Percentiles rank a stretch among this genome's conserved stretches.
Conservation (phyloP, 2,888 invertebrate genomes). For the Mythimna impura region DNA sequence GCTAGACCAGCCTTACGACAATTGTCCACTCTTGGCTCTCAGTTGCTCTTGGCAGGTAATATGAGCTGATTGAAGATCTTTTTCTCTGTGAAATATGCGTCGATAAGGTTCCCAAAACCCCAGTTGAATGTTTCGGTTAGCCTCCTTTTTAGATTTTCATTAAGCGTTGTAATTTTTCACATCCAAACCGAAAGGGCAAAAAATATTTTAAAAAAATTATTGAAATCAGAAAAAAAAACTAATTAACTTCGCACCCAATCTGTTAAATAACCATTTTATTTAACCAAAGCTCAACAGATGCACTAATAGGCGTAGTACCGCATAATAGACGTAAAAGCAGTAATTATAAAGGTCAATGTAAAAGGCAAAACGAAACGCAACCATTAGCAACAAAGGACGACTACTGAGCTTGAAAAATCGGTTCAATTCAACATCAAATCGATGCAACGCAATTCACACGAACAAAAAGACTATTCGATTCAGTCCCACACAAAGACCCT, state of each 20-base stretch:
- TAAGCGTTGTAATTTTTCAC: background rate
- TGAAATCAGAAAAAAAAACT: background rate
- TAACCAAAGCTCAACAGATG: conserved; percentile 57
- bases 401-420: conserved; percentile 90
- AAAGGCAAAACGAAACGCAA: conserved; percentile 76
- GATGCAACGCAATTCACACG: conserved; percentile 82
- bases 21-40: no score
- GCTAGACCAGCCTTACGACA: no score
- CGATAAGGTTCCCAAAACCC: no score
- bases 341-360: conserved; percentile 79
- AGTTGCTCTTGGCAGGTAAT: no score
- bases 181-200: background rate
- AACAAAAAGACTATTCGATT: conserved; percentile 82
- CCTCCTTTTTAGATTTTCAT: background rate
- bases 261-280: conserved; percentile 44
- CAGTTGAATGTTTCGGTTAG: background rate
- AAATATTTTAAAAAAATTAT: background rate
- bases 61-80: no score
- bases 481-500: conserved; percentile 83
- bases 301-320: conserved; percentile 59
- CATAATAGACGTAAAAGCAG: conserved; percentile 75
- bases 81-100: no score
- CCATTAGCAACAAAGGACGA: conserved; percentile 85
- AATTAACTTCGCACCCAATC: conserved; percentile 37
- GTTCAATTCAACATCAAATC: conserved; percentile 86